These are phyloP conservation scores for Percopsis transmontana DNA, from an alignment of 2,113 vertebrate genomes.

Conservation along the genomic window DNA sequence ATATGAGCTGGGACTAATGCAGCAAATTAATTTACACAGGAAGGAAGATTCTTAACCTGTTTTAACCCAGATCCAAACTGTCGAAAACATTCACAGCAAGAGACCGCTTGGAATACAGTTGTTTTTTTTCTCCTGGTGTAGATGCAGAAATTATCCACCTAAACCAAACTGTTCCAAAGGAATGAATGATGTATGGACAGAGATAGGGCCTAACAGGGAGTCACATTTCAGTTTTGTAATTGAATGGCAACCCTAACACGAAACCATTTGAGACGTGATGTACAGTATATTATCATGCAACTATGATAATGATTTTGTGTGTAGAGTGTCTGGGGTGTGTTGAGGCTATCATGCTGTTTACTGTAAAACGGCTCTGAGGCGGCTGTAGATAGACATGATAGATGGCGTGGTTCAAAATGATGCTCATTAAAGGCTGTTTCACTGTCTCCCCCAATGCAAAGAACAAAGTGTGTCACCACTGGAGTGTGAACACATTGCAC, in stretches of 20 bases:
- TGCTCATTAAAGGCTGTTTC: neutral
- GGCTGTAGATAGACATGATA: neutral
- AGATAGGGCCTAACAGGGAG: too few species aligned
- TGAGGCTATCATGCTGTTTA: neutral
- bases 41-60: slow-evolving; percentile 42
- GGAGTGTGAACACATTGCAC: too few species aligned
- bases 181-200: too few species aligned
- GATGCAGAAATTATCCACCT: too few species aligned
- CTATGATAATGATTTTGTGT: neutral
- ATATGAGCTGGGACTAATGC: slow-evolving; percentile 46
- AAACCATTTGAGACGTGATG: too few species aligned
- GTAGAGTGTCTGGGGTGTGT: neutral
- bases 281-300: too few species aligned
- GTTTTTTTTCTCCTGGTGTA: too few species aligned
- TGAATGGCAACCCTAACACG: too few species aligned
- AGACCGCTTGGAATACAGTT: too few species aligned
- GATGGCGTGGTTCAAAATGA: neutral
- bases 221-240: too few species aligned
- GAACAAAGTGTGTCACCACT: too few species aligned
- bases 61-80: slow-evolving; percentile 30
- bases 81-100: neutral
- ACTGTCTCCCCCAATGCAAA: neutral
- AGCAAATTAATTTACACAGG: slow-evolving; percentile 41
- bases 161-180: too few species aligned
- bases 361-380: neutral